Percentiles rank a stretch among this genome's conserved stretches.
Evolutionary conservation across 1,140 invertebrate genomes (phyloP).

Genomic region (Diorhabda elongata): DNA sequence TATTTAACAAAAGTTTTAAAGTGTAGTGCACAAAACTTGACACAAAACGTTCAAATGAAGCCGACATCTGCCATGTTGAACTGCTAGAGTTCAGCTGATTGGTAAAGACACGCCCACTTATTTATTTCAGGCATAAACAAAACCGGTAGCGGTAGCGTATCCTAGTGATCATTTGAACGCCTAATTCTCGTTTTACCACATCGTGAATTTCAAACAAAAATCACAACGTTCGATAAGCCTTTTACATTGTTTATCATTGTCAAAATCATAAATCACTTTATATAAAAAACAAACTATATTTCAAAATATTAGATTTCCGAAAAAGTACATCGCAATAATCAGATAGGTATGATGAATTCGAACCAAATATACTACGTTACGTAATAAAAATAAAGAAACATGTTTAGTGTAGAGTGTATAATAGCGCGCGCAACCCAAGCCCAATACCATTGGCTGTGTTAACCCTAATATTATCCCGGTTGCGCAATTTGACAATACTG

Average conservation of each 20-base stretch:
- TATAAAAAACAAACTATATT: too few relatives aligned
- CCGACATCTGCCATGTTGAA: slow-evolving; percentile 27
- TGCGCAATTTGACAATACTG: slow-evolving; percentile 31
- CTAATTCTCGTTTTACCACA: too few relatives aligned
- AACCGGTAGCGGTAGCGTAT: slow-evolving; percentile 30
- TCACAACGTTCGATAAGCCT: too few relatives aligned
- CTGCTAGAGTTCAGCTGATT: slow-evolving; percentile 39
- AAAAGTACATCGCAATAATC: too few relatives aligned
- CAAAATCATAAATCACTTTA: too few relatives aligned
- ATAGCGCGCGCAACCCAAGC: slow-evolving; percentile 27
- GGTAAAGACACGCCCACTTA: slow-evolving; percentile 40
- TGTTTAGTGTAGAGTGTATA: background rate
- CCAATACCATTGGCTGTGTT: slow-evolving; percentile 29
- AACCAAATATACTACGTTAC: background rate
- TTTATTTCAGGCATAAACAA: slow-evolving; percentile 42
- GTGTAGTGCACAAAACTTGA: slow-evolving; percentile 10
- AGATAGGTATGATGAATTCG: too few relatives aligned
- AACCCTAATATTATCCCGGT: slow-evolving; percentile 22
- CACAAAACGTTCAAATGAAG: slow-evolving; percentile 27
- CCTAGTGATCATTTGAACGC: too few relatives aligned
- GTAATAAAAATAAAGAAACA: slow-evolving; percentile 16
- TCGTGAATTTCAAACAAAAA: too few relatives aligned
- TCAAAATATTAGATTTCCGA: too few relatives aligned
- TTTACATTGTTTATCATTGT: too few relatives aligned
- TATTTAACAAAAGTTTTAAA: background rate